A percentile compares a stretch with the other conserved stretches of the same genome.
Conservation (phyloP, 1,140 invertebrate genomes). For the Anastrepha obliqua region DNA sequence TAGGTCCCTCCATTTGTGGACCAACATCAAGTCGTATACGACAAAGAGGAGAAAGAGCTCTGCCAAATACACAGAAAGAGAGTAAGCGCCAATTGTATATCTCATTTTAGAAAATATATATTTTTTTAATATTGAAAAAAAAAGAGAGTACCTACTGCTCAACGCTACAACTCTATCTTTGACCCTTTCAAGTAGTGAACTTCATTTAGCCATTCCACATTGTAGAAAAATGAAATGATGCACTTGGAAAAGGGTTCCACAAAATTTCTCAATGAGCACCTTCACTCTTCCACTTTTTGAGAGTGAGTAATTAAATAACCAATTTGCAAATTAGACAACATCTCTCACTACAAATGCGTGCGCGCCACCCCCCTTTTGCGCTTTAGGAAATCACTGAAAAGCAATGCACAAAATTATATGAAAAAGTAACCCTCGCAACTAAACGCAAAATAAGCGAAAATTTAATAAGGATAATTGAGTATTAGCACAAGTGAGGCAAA, state of each 20-base stretch:
- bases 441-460: constrained; percentile 37
- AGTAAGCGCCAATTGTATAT: too few relatives aligned
- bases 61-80: too few relatives aligned
- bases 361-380: not conserved
- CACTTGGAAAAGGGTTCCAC: not conserved
- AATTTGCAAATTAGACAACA: constrained; percentile 25
- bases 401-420: not conserved
- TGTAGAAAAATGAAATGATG: not conserved
- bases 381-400: not conserved
- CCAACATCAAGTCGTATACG: too few relatives aligned
- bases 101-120: too few relatives aligned
- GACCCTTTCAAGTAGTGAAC: not conserved
- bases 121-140: too few relatives aligned
- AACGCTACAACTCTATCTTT: too few relatives aligned
- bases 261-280: not conserved
- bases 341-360: not conserved
- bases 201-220: not conserved
- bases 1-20: too few relatives aligned
- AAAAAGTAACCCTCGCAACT: constrained; percentile 7
- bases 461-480: constrained; percentile 51
- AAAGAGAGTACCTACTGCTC: too few relatives aligned
- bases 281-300: not conserved
- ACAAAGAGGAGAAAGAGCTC: too few relatives aligned
- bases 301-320: constrained; percentile 46
- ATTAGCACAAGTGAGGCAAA: constrained; percentile 52